phyloP scores from a whole-genome alignment of 2,888 invertebrate species.

The Antheraea yamamai region DNA sequence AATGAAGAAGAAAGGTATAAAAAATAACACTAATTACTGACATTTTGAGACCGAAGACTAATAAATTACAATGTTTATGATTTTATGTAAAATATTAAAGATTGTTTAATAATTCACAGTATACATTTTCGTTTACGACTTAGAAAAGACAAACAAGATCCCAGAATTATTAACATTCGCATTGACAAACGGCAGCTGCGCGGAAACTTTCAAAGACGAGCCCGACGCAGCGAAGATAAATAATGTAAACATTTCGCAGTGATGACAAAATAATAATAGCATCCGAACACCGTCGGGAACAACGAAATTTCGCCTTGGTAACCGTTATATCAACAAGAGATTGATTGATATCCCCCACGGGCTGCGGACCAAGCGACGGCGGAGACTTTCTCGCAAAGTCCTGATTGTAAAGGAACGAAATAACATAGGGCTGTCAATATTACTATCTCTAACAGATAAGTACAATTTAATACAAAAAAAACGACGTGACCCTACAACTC shows the following conservation, averaged over 20 bases:
- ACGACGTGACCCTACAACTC: too few species aligned
- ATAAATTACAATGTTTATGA: not conserved
- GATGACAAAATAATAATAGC: conserved; percentile 42
- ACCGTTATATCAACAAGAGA: conserved; percentile 35
- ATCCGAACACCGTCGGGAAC: conserved; percentile 31
- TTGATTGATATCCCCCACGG: conserved; percentile 48
- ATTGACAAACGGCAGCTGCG: conserved; percentile 4
- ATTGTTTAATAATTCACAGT: not conserved
- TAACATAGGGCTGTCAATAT: not conserved
- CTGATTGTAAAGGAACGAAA: conserved; percentile 13
- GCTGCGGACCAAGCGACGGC: conserved; percentile 22
- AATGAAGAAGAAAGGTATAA: not conserved
- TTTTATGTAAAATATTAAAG: not conserved
- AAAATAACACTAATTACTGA: not conserved
- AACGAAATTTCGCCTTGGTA: conserved; percentile 38
- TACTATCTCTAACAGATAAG: not conserved
- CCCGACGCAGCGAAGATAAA: conserved; percentile 33
- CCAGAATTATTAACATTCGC: conserved; percentile 14
- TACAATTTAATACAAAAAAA: not conserved
- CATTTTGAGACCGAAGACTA: not conserved
- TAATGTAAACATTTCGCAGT: conserved; percentile 33
- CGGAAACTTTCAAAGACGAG: conserved; percentile 26
- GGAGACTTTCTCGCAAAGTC: conserved; percentile 7
- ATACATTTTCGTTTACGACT: not conserved
- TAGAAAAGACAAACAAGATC: conserved; percentile 6